Evolutionary conservation across 1,140 invertebrate species (phyloP), one percentile per base, ranked within the genome.

Genomic region (Drosophila dunni): DNA sequence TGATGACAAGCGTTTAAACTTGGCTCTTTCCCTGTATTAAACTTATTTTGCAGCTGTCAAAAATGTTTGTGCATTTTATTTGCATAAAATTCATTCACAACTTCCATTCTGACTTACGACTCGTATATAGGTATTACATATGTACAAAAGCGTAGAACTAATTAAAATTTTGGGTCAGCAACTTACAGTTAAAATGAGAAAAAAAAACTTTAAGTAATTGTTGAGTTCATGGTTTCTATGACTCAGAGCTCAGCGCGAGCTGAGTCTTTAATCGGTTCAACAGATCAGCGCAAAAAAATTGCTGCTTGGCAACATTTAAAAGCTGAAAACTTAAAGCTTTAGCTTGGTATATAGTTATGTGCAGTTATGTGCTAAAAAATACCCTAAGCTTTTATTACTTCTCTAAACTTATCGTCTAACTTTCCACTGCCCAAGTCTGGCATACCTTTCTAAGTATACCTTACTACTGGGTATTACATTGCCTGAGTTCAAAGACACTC

Each of bases 401-500:
- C 1, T 5, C 24, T 29, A 29, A 29, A 3, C 6, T 29, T 29
- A 20, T 20, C 2, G 0, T 20, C 17, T 20, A 20, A 20, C 17
- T 20, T 20, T 20, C 17, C 17, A 20, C 1, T 2, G 17, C 2
- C 17, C 17, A 2, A 20, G 17, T 2, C 17, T 20, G 17, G 2
- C 17, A 17, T 17, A 17, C 24, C 40, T 33, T 42, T n/a, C 2
- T 13, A 11, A 10, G 3, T 42, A 6, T 4, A 13, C 5, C 2
- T 42, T 6, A 10, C 13, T 53, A 29, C 20, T 42, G 20, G n/a
- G 60, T 42, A 38, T 51, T 29, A 13, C 10, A 34, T 10, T 9
- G n/a, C 9, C 44, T 15, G 62, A 51, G 81, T 81, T 85, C 78
- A 83, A 79, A 82, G 80, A 79, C 75, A 79, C 60, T 68, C 50